Percentiles rank a stretch among this genome's conserved stretches.
These are phyloP conservation scores for Petrolisthes manimaculis DNA, from an alignment of 2,888 invertebrate species.

Conservation along the genomic window DNA sequence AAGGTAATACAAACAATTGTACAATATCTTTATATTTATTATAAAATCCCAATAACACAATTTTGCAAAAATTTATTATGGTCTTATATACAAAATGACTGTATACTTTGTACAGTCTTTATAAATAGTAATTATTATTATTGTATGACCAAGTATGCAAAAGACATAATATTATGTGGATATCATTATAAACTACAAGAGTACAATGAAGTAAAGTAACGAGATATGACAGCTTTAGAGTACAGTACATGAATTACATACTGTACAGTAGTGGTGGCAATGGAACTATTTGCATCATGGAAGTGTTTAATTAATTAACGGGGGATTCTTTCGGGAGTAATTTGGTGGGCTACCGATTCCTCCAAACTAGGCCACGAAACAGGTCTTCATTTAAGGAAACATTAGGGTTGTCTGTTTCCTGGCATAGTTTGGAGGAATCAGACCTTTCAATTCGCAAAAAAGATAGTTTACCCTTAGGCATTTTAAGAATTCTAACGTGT, in stretches of 20 bases:
- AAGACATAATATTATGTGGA: not conserved
- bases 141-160: conserved; percentile 5
- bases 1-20: not conserved
- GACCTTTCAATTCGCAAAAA: too few relatives aligned
- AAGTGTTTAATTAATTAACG: too few relatives aligned
- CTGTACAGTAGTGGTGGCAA: too few relatives aligned
- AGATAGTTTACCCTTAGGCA: too few relatives aligned
- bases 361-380: too few relatives aligned
- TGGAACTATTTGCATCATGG: too few relatives aligned
- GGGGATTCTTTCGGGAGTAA: too few relatives aligned
- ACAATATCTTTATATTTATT: not conserved
- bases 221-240: not conserved
- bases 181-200: not conserved
- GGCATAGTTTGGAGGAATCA: too few relatives aligned
- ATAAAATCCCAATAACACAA: conserved; percentile 5
- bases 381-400: too few relatives aligned
- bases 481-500: not conserved
- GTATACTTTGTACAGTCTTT: not conserved
- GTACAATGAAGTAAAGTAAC: not conserved
- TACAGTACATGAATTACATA: not conserved
- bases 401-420: too few relatives aligned
- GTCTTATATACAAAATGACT: conserved; percentile 12
- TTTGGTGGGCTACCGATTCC: too few relatives aligned
- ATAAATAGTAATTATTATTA: not conserved
- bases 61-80: conserved; percentile 6